Conservation (phyloP, 2,888 invertebrate genomes). For the Cancer borealis region DNA sequence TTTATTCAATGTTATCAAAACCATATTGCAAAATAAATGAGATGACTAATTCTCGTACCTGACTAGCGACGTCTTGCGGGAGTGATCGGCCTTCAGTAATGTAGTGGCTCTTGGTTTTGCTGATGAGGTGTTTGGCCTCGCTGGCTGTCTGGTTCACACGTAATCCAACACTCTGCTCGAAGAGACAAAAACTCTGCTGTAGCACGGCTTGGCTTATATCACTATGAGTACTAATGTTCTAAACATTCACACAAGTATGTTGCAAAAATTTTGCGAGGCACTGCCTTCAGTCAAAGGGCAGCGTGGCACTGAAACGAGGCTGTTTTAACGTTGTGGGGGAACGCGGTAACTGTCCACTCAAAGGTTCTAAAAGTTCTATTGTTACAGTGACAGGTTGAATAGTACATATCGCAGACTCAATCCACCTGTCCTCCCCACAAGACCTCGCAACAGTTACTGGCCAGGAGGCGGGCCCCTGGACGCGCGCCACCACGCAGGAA, state of each 20-base stretch:
- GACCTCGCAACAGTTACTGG: constrained; percentile 57
- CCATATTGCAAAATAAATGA: constrained; percentile 16
- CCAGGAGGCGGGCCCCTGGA: constrained; percentile 42
- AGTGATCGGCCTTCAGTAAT: constrained; percentile 71
- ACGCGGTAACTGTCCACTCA: constrained; percentile 24
- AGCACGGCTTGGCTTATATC: not conserved
- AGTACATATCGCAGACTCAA: constrained; percentile 20
- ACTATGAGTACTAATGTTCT: not conserved
- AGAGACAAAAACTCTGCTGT: constrained; percentile 38
- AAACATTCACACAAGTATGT: not conserved
- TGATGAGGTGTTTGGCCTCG: constrained; percentile 70
- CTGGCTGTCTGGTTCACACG: constrained; percentile 73
- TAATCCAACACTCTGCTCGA: constrained; percentile 68
- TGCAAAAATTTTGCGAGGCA: not conserved
- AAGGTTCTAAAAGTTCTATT: constrained; percentile 23
- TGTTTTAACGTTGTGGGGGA: constrained; percentile 34
- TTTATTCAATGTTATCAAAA: constrained; percentile 17
- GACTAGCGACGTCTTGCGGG: constrained; percentile 73
- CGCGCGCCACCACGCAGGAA: constrained; percentile 44
- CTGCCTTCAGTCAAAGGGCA: not conserved
- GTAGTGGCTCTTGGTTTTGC: constrained; percentile 75
- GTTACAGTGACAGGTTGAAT: constrained; percentile 32
- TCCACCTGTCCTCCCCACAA: constrained; percentile 55
- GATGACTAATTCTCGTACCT: constrained; percentile 59
- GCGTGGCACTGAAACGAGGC: not conserved